Conservation (phyloP, 1,140 invertebrate species). For the Thaumatotibia leucotreta region DNA sequence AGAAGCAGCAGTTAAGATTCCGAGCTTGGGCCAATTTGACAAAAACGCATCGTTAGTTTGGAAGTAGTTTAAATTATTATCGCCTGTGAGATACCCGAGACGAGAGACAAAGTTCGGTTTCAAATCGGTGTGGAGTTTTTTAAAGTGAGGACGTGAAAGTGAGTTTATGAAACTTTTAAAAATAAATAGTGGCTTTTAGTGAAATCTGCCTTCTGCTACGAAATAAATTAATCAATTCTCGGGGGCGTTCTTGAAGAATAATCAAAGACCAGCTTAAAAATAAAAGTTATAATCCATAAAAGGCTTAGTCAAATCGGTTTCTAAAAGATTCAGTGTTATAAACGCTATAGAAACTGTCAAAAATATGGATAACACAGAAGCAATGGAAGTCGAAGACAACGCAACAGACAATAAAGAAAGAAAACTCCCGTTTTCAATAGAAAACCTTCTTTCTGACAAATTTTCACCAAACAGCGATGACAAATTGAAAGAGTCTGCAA, state of each 20-base stretch:
- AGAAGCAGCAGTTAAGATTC: slow-evolving; percentile 59
- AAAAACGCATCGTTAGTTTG: slow-evolving; percentile 67
- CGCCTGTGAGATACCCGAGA: slow-evolving; percentile 28
- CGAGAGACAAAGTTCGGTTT: slow-evolving; percentile 11
- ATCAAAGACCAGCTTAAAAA: no score
- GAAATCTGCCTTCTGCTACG: no score
- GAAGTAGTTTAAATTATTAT: slow-evolving; percentile 66
- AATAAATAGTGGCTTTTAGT: not conserved
- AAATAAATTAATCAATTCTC: no score
- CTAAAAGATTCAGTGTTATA: no score
- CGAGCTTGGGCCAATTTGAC: slow-evolving; percentile 57
- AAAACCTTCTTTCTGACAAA: slow-evolving; percentile 59
- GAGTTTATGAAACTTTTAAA: not conserved
- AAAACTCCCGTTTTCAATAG: slow-evolving; percentile 62
- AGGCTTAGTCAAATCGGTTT: no score
- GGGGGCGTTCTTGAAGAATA: no score
- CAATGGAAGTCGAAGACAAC: slow-evolving; percentile 41
- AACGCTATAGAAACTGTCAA: slow-evolving; percentile 16
- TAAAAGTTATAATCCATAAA: no score
- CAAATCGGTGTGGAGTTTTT: slow-evolving; percentile 15
- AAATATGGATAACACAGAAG: slow-evolving; percentile 24
- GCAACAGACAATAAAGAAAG: slow-evolving; percentile 42
- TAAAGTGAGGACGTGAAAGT: not conserved
- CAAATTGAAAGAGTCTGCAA: slow-evolving; percentile 30
- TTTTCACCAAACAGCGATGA: slow-evolving; percentile 27